Evolutionary conservation across 2,113 vertebrate species (phyloP).

Genomic region (Illadopsis cleaveri): DNA sequence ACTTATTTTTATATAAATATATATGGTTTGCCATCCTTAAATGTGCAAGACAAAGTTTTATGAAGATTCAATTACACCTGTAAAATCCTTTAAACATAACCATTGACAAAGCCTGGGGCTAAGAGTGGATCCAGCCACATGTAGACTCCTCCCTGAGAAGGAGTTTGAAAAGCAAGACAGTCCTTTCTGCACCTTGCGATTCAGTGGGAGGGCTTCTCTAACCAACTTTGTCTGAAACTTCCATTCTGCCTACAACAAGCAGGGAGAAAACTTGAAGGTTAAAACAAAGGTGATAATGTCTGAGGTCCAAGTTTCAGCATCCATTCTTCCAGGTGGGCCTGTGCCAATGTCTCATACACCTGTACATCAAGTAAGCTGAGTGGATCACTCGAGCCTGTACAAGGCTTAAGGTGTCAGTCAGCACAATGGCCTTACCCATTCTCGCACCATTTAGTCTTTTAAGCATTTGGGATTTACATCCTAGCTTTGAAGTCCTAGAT

Average conservation of each 20-base stretch:
- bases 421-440: not conserved
- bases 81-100: not conserved
- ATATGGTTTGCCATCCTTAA: not conserved
- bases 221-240: not conserved
- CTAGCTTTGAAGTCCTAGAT: not conserved
- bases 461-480: not conserved
- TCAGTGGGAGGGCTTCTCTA: not conserved
- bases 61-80: not conserved
- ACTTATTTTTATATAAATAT: not conserved
- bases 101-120: not conserved
- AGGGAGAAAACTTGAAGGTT: not conserved
- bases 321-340: not conserved
- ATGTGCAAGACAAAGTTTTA: not conserved
- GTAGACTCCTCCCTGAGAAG: not conserved
- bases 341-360: not conserved
- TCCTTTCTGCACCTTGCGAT: not conserved
- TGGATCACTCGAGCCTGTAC: not conserved
- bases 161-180: not conserved
- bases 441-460: not conserved
- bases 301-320: not conserved
- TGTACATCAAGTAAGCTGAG: not conserved
- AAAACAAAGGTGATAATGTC: not conserved
- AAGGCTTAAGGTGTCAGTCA: not conserved
- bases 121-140: not conserved
- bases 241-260: not conserved